phyloP scores from a whole-genome alignment of 2,888 invertebrate genomes.

The Eudemis profundana region DNA sequence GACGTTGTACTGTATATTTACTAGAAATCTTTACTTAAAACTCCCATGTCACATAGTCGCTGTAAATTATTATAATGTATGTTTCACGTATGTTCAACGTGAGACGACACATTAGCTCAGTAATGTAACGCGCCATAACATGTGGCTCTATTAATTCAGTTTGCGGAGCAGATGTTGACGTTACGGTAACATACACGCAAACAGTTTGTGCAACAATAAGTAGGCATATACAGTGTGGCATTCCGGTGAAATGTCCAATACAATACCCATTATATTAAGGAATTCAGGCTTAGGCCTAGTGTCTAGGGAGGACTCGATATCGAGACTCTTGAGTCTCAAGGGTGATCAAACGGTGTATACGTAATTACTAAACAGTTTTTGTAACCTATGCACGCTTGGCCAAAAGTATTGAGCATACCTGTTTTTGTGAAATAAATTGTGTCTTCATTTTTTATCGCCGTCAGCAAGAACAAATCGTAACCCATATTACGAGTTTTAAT shows the following conservation, averaged over 20 bases:
- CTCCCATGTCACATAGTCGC: too few species aligned
- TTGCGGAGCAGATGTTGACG: neutral
- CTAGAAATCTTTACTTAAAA: too few species aligned
- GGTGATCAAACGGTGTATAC: too few species aligned
- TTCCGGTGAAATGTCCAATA: too few species aligned
- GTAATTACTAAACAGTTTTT: neutral
- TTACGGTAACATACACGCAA: neutral
- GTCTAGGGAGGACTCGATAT: neutral
- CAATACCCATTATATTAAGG: too few species aligned
- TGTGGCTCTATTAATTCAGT: neutral
- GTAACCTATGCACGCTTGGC: neutral
- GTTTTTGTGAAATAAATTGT: too few species aligned
- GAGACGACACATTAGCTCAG: neutral
- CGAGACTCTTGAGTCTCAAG: too few species aligned
- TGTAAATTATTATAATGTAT: neutral
- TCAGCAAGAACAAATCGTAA: slow-evolving; percentile 1
- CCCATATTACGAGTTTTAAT: slow-evolving; percentile 10
- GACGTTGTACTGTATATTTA: too few species aligned
- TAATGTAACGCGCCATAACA: neutral
- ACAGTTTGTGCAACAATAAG: neutral
- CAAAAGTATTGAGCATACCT: neutral
- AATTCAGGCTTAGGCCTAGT: too few species aligned
- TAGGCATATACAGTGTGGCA: neutral
- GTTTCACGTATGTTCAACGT: neutral
- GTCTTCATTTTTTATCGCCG: neutral